Evolutionary conservation across 2,888 invertebrate genomes (phyloP).

Genomic region (Trachelus tabidus): DNA sequence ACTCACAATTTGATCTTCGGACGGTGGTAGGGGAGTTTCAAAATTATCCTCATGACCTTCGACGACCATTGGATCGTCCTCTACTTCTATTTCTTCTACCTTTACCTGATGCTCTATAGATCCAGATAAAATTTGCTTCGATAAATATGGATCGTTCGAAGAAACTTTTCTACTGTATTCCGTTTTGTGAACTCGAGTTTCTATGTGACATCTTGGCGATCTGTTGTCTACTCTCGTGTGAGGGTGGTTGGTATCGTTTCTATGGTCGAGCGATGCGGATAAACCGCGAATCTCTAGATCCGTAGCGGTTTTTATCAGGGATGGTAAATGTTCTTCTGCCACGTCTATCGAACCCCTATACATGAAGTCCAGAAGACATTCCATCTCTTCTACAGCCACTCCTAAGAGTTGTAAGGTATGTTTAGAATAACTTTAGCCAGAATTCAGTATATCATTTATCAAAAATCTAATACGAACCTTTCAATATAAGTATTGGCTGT

Average conservation of each 20-base stretch:
- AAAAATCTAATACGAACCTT: conserved; percentile 53
- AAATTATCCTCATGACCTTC: conserved; percentile 54
- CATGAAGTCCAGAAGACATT: conserved; percentile 77
- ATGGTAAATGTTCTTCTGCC: conserved; percentile 73
- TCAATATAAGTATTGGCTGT: conserved; percentile 79
- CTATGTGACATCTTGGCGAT: conserved; percentile 49
- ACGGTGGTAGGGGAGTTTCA: conserved; percentile 40
- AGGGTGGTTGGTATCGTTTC: conserved; percentile 71
- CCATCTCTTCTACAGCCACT: conserved; percentile 75
- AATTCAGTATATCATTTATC: not conserved
- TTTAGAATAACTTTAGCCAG: conserved; percentile 6
- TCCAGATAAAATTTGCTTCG: conserved; percentile 43
- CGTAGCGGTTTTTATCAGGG: conserved; percentile 75
- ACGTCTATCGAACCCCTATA: conserved; percentile 79
- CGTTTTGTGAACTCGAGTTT: conserved; percentile 52
- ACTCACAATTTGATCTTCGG: conserved; percentile 40
- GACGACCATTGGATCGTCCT: conserved; percentile 61
- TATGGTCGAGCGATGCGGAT: conserved; percentile 68
- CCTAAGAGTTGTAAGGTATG: conserved; percentile 53
- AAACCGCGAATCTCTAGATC: conserved; percentile 77
- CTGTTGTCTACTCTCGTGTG: conserved; percentile 65
- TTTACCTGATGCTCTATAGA: conserved; percentile 49
- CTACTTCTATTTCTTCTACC: conserved; percentile 59
- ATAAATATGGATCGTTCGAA: conserved; percentile 41
- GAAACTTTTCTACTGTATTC: conserved; percentile 42